A percentile compares a stretch with the other conserved stretches of the same genome.
phyloP scores from a whole-genome alignment of 2,888 invertebrate genomes.

The Stenurella melanura region DNA sequence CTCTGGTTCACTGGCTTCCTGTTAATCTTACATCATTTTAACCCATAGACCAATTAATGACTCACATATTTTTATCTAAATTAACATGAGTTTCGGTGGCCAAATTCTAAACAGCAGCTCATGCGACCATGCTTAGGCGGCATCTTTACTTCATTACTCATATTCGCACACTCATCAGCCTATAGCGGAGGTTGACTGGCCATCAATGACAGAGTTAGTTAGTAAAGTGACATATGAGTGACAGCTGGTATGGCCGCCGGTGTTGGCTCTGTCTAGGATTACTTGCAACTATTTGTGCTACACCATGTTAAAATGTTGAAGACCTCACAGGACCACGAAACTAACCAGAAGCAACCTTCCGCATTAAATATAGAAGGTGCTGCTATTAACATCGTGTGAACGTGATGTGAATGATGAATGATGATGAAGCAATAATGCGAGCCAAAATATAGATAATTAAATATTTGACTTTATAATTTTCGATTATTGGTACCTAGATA shows the following conservation, averaged over 20 bases:
- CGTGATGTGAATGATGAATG: slow-evolving; percentile 33
- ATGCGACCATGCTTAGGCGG: slow-evolving; percentile 55
- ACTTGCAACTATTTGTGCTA: slow-evolving; percentile 65
- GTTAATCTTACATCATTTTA: neutral
- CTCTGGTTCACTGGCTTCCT: neutral
- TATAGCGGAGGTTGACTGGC: slow-evolving; percentile 63
- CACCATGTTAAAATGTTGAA: slow-evolving; percentile 52
- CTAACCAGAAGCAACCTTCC: slow-evolving; percentile 54
- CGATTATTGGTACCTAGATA: neutral
- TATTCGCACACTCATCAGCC: slow-evolving; percentile 70
- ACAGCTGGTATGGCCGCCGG: slow-evolving; percentile 72
- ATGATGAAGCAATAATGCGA: slow-evolving; percentile 22
- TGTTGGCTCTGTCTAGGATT: slow-evolving; percentile 66
- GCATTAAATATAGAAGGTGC: slow-evolving; percentile 37
- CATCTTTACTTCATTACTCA: slow-evolving; percentile 70
- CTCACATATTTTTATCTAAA: slow-evolving; percentile 30
- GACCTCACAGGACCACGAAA: slow-evolving; percentile 57
- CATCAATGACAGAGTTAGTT: slow-evolving; percentile 70
- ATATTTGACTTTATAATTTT: slow-evolving; percentile 6
- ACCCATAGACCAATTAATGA: slow-evolving; percentile 14
- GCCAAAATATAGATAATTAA: slow-evolving; percentile 19
- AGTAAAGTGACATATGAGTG: slow-evolving; percentile 69
- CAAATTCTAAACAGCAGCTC: slow-evolving; percentile 34
- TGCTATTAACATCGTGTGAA: slow-evolving; percentile 39
- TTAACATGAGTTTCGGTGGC: neutral